Evolutionary conservation across 2,113 vertebrate genomes (phyloP).

Genomic region (Brachyhypopomus gauderio): DNA sequence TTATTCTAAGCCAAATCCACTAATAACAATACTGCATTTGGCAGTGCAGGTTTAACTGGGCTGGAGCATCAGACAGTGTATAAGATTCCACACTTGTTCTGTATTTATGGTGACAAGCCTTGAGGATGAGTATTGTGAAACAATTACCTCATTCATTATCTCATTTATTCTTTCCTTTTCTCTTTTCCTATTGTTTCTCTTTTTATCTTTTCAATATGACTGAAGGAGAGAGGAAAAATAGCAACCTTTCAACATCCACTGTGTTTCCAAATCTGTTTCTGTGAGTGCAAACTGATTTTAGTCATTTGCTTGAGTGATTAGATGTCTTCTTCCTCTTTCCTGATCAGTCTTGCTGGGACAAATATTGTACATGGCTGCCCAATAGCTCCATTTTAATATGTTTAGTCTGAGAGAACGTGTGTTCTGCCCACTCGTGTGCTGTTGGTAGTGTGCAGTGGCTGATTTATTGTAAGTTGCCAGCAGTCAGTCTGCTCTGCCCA

Average conservation of each 20-base stretch:
- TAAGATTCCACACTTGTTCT: constrained; percentile 48
- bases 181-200: background rate
- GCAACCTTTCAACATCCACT: background rate
- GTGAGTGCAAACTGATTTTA: background rate
- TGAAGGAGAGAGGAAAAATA: constrained; percentile 9
- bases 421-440: too few species aligned
- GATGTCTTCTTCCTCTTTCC: background rate
- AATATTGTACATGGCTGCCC: background rate
- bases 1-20: background rate
- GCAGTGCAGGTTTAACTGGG: constrained; percentile 11
- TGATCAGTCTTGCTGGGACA: background rate
- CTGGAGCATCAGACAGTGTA: constrained; percentile 38
- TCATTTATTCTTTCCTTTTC: constrained; percentile 1
- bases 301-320: background rate
- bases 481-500: background rate
- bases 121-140: background rate
- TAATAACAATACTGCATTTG: constrained; percentile 31
- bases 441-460: too few species aligned
- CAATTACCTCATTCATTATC: too few species aligned
- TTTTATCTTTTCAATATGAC: constrained; percentile 30
- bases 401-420: too few species aligned
- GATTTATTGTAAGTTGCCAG: background rate
- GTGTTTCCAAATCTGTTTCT: constrained; percentile 1
- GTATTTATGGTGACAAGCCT: constrained; percentile 35
- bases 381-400: too few species aligned